Base-by-base conservation (phyloP, 2,113 vertebrate species). In the Synchiropus splendidus region DNA sequence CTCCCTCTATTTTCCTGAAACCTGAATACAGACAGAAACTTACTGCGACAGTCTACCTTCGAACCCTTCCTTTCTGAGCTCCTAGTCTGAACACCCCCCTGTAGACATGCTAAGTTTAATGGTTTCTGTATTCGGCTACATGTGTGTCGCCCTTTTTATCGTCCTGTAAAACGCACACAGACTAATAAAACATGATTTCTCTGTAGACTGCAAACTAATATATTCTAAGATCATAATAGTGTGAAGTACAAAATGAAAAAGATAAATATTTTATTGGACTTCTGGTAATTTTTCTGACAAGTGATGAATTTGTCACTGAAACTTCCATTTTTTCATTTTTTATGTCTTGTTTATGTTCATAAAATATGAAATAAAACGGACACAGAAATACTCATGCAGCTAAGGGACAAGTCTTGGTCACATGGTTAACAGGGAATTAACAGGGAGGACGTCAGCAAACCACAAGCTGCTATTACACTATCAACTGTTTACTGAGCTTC, bases 111-210 rank as follows among this genome's bases (percentile, higher is more conserved):
- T 79, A 79, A 81, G 75, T 83, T 80, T 81, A 61, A 62, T 56
- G 64, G 85, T 83, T 84, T 84, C 81, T 78, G 81, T 63, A 84
- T 85, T 86, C 85, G 78, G 85, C 80, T 75, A 45, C 69, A 69
- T 70, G 66, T 82, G 67, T 69, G 68, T 71, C 54, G 55, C 67
- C 71, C 18, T 35, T 16, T 45, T 35, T 12, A 72, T 64, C 41
- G 30, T 61, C 56, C 62, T 74, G 64, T 74, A 27, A 27, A 27
- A 27, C 21, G 8, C 21, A 27, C 21, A 27, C 21, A 27, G n/a
- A n/a, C n/a, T n/a, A n/a, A n/a, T n/a, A n/a, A n/a, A n/a, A n/a
- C n/a, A n/a, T n/a, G n/a, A n/a, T n/a, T n/a, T n/a, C n/a, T 50
- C 62, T 52, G 39, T 49, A 58, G 45, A 62, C 44, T 59, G 48